A percentile compares a stretch with the other conserved stretches of the same genome.
Conservation (phyloP, 2,888 invertebrate genomes). For the Helleia helle region DNA sequence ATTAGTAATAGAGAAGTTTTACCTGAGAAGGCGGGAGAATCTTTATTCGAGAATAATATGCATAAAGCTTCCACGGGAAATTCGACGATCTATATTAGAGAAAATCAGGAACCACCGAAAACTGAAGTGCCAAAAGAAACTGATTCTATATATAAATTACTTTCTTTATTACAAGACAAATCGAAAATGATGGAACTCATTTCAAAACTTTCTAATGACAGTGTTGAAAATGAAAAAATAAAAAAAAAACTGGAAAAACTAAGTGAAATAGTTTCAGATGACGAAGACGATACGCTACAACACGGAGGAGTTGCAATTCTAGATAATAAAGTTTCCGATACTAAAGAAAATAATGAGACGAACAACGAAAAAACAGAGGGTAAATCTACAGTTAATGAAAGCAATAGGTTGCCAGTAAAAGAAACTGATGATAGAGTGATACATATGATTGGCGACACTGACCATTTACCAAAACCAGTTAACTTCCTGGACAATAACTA, state of each 20-base stretch:
- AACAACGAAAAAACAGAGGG: neutral
- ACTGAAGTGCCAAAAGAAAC: slow-evolving; percentile 21
- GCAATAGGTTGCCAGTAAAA: neutral
- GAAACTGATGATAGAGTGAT: neutral
- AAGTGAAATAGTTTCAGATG: slow-evolving; percentile 70
- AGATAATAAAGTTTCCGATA: neutral
- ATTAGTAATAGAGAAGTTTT: slow-evolving; percentile 1
- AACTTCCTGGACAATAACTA: neutral
- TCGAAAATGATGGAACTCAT: slow-evolving; percentile 64
- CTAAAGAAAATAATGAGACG: neutral
- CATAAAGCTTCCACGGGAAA: slow-evolving; percentile 2
- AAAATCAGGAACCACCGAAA: slow-evolving; percentile 20
- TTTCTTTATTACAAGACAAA: slow-evolving; percentile 59
- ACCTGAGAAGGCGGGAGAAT: slow-evolving; percentile 7
- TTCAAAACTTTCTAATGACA: slow-evolving; percentile 47
- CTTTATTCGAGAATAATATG: neutral
- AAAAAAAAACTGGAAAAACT: slow-evolving; percentile 74
- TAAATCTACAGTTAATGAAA: neutral
- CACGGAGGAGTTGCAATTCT: neutral
- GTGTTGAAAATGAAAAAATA: slow-evolving; percentile 61
- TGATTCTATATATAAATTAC: slow-evolving; percentile 7
- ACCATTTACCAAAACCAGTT: neutral
- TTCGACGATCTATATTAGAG: slow-evolving; percentile 28
- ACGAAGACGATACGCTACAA: slow-evolving; percentile 36
- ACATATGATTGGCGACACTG: neutral